Conservation (phyloP, 2,113 vertebrate genomes). For the Acrocephalus kingi region DNA sequence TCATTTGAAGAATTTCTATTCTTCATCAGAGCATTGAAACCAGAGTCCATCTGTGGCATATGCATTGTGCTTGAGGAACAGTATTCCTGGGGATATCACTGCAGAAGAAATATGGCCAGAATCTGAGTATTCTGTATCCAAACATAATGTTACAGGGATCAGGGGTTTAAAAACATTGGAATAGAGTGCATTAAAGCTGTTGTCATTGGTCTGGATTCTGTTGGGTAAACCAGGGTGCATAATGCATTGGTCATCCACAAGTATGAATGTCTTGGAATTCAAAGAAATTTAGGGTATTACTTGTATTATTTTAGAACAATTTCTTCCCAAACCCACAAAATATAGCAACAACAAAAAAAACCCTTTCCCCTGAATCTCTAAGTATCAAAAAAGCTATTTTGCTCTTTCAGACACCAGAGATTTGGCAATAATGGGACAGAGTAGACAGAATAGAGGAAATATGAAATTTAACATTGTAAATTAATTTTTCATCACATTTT, state of each 20-base stretch:
- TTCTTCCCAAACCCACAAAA: neutral
- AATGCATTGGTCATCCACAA: neutral
- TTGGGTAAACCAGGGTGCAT: neutral
- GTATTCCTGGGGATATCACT: neutral
- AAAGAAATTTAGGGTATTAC: neutral
- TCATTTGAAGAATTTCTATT: neutral
- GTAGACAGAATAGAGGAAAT: neutral
- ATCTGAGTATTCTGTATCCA: neutral
- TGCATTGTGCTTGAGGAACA: neutral
- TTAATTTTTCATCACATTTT: neutral
- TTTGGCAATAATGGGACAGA: neutral
- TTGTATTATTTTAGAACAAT: neutral
- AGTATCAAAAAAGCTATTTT: neutral
- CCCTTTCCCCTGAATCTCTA: neutral
- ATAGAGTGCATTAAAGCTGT: neutral
- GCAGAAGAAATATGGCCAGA: neutral
- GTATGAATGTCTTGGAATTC: neutral
- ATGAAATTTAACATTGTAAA: neutral
- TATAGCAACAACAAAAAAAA: neutral
- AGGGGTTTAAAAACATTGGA: neutral
- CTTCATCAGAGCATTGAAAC: neutral
- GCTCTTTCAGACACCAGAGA: neutral
- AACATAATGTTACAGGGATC: neutral
- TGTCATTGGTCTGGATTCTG: neutral
- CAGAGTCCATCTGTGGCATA: neutral